phyloP scores from a whole-genome alignment of 2,797 vertebrate genomes.

The Tachyglossus aculeatus region DNA sequence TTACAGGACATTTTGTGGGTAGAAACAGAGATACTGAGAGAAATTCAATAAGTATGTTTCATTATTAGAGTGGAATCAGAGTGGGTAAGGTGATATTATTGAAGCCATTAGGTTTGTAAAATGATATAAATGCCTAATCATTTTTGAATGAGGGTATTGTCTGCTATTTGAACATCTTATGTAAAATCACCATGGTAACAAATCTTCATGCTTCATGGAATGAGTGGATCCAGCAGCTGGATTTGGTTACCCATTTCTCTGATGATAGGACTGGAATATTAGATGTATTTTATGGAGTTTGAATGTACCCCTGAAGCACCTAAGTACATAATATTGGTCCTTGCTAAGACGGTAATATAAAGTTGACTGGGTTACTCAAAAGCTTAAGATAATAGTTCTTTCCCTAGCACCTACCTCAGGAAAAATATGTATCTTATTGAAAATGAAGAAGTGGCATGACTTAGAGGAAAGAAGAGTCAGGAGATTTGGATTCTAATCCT shows the following conservation, averaged over 20 bases:
- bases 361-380: neutral
- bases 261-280: too few relatives aligned
- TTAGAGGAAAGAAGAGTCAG: too few relatives aligned
- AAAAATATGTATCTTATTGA: neutral
- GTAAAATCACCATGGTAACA: neutral
- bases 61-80: too few relatives aligned
- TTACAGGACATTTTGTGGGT: too few relatives aligned
- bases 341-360: neutral
- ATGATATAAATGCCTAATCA: neutral
- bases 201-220: neutral
- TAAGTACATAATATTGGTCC: neutral
- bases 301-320: neutral
- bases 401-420: neutral
- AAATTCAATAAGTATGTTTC: too few relatives aligned
- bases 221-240: neutral
- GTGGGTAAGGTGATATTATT: neutral
- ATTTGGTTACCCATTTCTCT: neutral
- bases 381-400: neutral
- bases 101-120: neutral
- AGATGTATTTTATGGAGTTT: neutral
- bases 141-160: neutral
- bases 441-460: too few relatives aligned
- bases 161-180: neutral
- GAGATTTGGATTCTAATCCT: too few relatives aligned
- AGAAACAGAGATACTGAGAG: too few relatives aligned